Conservation (phyloP, 2,888 invertebrate species). For the Mythimna albipuncta region DNA sequence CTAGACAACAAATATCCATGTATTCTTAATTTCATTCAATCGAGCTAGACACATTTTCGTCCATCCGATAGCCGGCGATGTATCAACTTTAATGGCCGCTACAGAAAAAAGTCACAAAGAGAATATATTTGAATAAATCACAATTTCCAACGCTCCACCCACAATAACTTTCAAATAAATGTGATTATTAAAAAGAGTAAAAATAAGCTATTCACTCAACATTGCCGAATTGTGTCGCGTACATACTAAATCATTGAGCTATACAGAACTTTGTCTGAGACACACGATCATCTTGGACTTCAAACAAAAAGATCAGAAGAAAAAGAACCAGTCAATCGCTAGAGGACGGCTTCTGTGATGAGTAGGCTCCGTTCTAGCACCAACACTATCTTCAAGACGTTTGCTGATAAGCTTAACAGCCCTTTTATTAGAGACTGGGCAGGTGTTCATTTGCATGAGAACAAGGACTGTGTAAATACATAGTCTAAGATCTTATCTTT, state of each 20-base stretch:
- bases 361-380: too few species aligned
- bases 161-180: conserved; percentile 76
- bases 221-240: conserved; percentile 80
- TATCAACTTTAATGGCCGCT: conserved; percentile 63
- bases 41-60: conserved; percentile 44
- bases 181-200: conserved; percentile 77
- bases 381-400: too few species aligned
- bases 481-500: too few species aligned
- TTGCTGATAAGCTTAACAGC: too few species aligned
- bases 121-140: conserved; percentile 74
- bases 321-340: not conserved
- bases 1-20: conserved; percentile 8
- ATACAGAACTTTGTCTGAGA: conserved; percentile 66
- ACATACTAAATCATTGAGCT: conserved; percentile 77
- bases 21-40: conserved; percentile 40
- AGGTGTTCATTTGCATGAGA: too few species aligned
- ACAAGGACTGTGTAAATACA: too few species aligned
- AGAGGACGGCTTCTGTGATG: too few species aligned
- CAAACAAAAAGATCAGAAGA: conserved; percentile 29
- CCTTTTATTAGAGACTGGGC: too few species aligned
- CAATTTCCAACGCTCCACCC: conserved; percentile 71
- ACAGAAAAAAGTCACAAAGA: conserved; percentile 69
- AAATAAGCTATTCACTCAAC: conserved; percentile 78
- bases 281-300: conserved; percentile 35
- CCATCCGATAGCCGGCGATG: conserved; percentile 60